Conservation (phyloP, 1,140 invertebrate genomes). For the Mizuhopecten yessoensis region DNA sequence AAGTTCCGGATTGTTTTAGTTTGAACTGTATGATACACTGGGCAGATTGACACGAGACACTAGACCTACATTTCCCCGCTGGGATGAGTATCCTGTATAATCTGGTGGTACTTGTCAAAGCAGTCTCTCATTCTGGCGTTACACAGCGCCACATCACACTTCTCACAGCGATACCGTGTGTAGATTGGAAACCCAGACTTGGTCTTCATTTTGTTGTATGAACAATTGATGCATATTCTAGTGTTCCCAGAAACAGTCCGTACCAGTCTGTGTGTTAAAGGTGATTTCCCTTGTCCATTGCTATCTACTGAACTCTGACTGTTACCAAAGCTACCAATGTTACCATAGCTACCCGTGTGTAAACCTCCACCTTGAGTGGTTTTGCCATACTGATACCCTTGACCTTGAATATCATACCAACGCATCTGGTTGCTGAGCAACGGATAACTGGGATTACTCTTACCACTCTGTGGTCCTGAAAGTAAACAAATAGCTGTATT, state of each 20-base stretch:
- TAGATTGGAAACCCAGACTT: conserved; percentile 57
- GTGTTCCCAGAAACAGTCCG: not conserved
- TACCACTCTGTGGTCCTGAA: not conserved
- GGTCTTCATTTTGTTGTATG: conserved; percentile 44
- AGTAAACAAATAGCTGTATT: conserved; percentile 26
- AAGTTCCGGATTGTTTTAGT: too few relatives aligned
- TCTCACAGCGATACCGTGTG: conserved; percentile 57
- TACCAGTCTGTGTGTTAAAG: not conserved
- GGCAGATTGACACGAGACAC: too few relatives aligned
- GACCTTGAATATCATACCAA: not conserved
- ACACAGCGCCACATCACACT: conserved; percentile 58
- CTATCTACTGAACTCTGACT: not conserved
- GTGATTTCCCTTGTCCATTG: not conserved
- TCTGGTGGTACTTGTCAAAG: conserved; percentile 53
- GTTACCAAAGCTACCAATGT: conserved; percentile 15
- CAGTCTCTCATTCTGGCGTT: conserved; percentile 58
- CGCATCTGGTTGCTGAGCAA: not conserved
- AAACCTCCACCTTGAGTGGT: not conserved
- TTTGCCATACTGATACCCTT: not conserved
- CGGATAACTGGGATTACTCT: not conserved
- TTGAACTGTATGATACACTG: too few relatives aligned
- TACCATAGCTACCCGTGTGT: not conserved
- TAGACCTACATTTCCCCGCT: too few relatives aligned
- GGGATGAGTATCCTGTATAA: not conserved
- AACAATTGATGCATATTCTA: not conserved